Evolutionary conservation across 2,888 invertebrate species (phyloP), one percentile per base, ranked within the genome.

Genomic region (Octodonta nipae): DNA sequence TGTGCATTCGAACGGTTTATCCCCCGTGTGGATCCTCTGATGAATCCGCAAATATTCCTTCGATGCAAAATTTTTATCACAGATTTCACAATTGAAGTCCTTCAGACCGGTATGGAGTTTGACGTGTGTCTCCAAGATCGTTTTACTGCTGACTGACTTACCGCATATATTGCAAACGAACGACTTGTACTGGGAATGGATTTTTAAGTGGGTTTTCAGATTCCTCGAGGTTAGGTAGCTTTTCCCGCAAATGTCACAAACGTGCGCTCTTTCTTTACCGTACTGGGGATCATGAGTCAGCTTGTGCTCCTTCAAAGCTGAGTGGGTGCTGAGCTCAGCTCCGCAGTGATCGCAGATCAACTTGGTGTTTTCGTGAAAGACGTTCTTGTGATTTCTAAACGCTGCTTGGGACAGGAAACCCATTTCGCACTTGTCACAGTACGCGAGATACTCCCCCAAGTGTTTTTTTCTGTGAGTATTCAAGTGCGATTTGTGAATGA

Each of bases 391-490:
- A 26, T 42, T 47, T 33, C 39, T 49, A 29, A 50, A 55, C 12
- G 46, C 36, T 5, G 49, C 43, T 34, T 48, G 41, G 2, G 56
- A 50, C 15, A 51, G 45, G 35, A 60, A 61, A 3, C 56, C 54
- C 30, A 52, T 43, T 28, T 49, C 47, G 39, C 61, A 60, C 4
- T 49, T 47, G 26, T 53, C 42, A 37, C 61, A 60, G 34, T 49
- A 52, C 0, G 44, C 50, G 5, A 50, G 44, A 33, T 47, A 56
- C 30, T 56, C 52, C 3, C 67, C 65, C 0, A 67, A 64, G 47
- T 77, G 77, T n/a, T 71, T 60, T 2, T 67, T 59, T 1, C 64
- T 54, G 45, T 78, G 77, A 0, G 67, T 64, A 26, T 68, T 71
- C 36, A 77, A 50, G 40, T 73, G 71, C 36, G 71, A 71, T 40